Percentiles rank a stretch among this genome's conserved stretches.
Evolutionary conservation across 2,797 vertebrate genomes (phyloP).

Genomic region (Crocodylus rhombifer): DNA sequence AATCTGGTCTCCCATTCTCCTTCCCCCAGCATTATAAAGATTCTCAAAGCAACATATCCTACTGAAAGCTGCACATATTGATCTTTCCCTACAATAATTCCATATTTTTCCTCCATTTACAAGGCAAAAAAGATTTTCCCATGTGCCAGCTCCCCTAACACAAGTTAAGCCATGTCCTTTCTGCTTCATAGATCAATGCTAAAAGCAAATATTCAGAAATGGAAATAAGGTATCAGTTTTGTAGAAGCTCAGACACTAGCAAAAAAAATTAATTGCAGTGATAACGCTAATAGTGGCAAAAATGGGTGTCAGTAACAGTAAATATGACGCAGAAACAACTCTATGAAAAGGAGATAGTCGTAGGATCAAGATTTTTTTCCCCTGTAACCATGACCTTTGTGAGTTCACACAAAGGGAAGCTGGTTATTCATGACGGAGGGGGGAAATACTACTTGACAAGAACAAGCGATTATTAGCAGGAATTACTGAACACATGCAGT

Average conservation of each 20-base stretch:
- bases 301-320: neutral
- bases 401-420: neutral
- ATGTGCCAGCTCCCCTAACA: neutral
- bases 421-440: neutral
- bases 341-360: neutral
- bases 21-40: neutral
- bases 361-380: neutral
- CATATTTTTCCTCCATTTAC: neutral
- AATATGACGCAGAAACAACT: constrained; percentile 21
- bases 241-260: neutral
- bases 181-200: constrained; percentile 5
- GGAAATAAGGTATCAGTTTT: constrained; percentile 5
- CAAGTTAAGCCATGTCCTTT: neutral
- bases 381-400: neutral
- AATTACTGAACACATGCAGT: neutral
- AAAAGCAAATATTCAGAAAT: constrained; percentile 31
- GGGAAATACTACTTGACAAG: neutral
- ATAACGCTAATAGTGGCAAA: constrained; percentile 27
- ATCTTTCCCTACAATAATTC: neutral
- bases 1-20: neutral
- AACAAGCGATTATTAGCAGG: neutral
- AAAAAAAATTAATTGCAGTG: rapidly evolving
- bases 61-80: neutral
- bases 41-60: neutral
- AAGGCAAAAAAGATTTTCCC: neutral